phyloP scores from a whole-genome alignment of 2,888 invertebrate species.

The Leptinotarsa haldemani region DNA sequence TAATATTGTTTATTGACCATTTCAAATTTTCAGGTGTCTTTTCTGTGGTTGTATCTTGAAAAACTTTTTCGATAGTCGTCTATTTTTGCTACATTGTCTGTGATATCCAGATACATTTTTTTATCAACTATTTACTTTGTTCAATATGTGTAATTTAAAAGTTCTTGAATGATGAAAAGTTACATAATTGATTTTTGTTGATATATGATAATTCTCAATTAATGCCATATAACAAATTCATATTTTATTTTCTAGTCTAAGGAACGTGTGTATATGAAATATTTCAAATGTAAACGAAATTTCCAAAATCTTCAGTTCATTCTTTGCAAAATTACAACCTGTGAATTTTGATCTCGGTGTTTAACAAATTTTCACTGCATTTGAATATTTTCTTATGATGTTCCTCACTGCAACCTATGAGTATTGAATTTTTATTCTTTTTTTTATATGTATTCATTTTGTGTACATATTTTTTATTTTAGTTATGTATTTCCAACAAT shows the following conservation, averaged over 20 bases:
- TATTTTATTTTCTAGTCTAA: not conserved
- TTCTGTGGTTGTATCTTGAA: too few relatives aligned
- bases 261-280: not conserved
- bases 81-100: not conserved
- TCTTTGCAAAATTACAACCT: too few relatives aligned
- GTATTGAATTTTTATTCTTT: not conserved
- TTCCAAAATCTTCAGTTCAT: too few relatives aligned
- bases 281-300: not conserved
- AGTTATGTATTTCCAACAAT: not conserved
- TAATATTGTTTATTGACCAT: too few relatives aligned
- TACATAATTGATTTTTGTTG: not conserved
- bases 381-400: too few relatives aligned
- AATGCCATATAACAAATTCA: not conserved
- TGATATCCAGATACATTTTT: not conserved
- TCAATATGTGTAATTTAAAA: not conserved
- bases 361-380: too few relatives aligned
- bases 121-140: not conserved
- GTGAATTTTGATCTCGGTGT: too few relatives aligned
- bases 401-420: too few relatives aligned
- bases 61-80: not conserved
- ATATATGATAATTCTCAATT: not conserved
- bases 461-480: slow-evolving; percentile 13
- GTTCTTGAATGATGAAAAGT: not conserved
- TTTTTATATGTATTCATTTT: slow-evolving; percentile 10
- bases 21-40: too few relatives aligned